Conservation (phyloP, 2,888 invertebrate species). For the Mechanitis messenoides region DNA sequence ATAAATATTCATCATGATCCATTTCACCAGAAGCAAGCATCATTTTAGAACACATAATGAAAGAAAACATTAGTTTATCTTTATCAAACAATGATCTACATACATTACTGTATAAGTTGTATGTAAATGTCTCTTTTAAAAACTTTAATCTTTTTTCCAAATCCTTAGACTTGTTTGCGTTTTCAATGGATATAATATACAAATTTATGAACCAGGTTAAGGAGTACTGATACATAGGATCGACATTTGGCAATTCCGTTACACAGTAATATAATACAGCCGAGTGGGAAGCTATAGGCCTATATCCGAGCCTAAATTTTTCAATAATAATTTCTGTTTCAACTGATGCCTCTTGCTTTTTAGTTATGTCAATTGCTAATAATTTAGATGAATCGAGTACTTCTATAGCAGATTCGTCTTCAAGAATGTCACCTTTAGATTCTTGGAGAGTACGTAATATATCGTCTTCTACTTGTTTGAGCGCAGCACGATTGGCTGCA, state of each 20-base stretch:
- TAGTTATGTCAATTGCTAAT: constrained; percentile 86
- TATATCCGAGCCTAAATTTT: constrained; percentile 83
- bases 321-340: constrained; percentile 88
- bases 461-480: constrained; percentile 92
- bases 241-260: constrained; percentile 88
- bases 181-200: constrained; percentile 85
- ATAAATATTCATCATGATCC: constrained; percentile 78
- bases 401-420: constrained; percentile 92
- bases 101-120: constrained; percentile 87
- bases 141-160: constrained; percentile 82
- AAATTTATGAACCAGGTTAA: constrained; percentile 91
- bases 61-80: constrained; percentile 89
- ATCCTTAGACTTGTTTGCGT: constrained; percentile 82
- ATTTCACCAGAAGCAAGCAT: constrained; percentile 77
- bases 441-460: constrained; percentile 89
- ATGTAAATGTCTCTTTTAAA: constrained; percentile 85
- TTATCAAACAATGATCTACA: constrained; percentile 91
- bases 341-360: constrained; percentile 86
- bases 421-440: constrained; percentile 90
- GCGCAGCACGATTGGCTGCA: constrained; percentile 86
- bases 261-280: constrained; percentile 89
- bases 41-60: constrained; percentile 85
- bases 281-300: constrained; percentile 86
- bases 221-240: constrained; percentile 94
- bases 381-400: constrained; percentile 91